Conservation (phyloP, 2,888 invertebrate genomes). For the Penaeus monodon region DNA sequence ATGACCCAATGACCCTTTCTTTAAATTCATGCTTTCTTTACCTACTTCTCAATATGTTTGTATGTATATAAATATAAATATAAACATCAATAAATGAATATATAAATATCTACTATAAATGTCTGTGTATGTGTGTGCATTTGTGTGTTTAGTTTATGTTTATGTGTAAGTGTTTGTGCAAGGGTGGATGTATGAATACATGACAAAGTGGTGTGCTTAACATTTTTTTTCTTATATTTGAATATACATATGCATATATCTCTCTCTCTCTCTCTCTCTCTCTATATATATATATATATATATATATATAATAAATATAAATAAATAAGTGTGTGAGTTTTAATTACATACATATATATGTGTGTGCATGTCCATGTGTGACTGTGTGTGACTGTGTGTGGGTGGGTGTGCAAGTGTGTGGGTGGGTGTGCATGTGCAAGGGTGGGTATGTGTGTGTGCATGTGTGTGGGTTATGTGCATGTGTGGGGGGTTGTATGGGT, state of each 20-base stretch:
- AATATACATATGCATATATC: no score
- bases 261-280: no score
- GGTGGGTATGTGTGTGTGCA: no score
- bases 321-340: neutral
- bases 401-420: no score
- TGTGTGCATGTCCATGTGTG: neutral
- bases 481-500: no score
- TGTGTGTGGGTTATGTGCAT: no score
- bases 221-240: no score
- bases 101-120: neutral
- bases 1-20: no score
- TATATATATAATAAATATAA: neutral
- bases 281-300: neutral
- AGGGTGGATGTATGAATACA: neutral
- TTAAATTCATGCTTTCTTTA: neutral
- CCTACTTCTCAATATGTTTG: neutral
- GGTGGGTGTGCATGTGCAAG: no score
- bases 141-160: neutral
- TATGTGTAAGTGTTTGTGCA: neutral
- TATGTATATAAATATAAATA: slow-evolving; percentile 3
- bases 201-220: no score
- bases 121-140: neutral
- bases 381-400: no score
- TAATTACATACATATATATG: neutral
- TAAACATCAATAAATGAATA: neutral